Evolutionary conservation across 2,888 invertebrate genomes (phyloP).

Genomic region (Spodoptera exigua): DNA sequence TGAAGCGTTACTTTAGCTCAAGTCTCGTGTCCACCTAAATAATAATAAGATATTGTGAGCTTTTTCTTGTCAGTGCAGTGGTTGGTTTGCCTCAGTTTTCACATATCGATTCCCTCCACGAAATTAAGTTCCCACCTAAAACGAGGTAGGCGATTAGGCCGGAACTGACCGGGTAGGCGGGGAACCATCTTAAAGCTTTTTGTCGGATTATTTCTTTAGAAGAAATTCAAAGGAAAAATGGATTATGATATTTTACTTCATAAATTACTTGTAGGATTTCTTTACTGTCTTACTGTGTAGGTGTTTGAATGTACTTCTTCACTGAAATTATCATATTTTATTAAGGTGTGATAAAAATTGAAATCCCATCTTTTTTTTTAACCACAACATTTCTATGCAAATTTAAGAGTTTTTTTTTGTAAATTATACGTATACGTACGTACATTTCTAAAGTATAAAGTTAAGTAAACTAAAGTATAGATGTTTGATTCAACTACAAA

Average conservation of each 20-base stretch:
- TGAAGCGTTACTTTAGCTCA: no score
- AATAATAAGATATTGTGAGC: background rate
- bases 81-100: conserved; percentile 31
- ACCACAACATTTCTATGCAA: background rate
- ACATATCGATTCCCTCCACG: conserved; percentile 42
- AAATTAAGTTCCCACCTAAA: conserved; percentile 48
- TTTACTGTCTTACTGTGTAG: no score
- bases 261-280: background rate
- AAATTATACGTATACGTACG: no score
- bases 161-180: conserved; percentile 23
- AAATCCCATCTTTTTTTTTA: no score
- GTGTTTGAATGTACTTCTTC: conserved; percentile 1
- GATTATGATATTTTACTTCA: no score
- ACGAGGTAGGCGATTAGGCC: conserved; percentile 44
- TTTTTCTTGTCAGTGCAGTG: conserved; percentile 16
- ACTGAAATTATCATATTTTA: no score
- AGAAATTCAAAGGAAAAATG: no score
- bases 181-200: conserved; percentile 20
- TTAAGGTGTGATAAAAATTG: no score
- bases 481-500: conserved; percentile 28
- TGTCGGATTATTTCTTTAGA: no score
- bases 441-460: background rate
- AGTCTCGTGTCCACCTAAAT: no score
- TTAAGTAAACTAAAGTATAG: no score
- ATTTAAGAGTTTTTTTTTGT: no score